Evolutionary conservation across 2,797 vertebrate species (phyloP).

Genomic region (Gephyroberyx darwinii): DNA sequence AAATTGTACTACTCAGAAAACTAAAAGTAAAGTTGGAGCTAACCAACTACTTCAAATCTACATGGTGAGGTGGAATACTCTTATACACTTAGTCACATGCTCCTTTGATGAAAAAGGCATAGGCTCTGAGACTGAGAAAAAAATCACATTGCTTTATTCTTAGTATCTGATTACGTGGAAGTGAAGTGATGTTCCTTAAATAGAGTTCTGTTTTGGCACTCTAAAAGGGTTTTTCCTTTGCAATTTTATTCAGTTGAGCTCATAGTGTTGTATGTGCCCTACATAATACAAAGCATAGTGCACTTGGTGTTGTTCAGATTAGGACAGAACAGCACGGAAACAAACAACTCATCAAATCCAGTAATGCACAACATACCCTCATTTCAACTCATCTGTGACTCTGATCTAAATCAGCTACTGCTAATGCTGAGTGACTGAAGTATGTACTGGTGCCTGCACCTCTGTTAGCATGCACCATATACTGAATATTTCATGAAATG

Average conservation of each 20-base stretch:
- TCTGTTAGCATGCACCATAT: slow-evolving; percentile 41
- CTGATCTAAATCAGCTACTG: slow-evolving; percentile 10
- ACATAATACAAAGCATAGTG: background rate
- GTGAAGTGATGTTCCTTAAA: background rate
- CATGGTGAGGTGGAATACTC: background rate
- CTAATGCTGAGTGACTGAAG: slow-evolving; percentile 43
- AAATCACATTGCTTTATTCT: slow-evolving; percentile 12
- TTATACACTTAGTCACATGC: background rate
- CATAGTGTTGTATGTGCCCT: slow-evolving; percentile 7
- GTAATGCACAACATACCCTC: slow-evolving; percentile 9
- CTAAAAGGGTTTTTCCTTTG: slow-evolving; percentile 1
- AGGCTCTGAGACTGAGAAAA: background rate
- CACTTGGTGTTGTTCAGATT: background rate
- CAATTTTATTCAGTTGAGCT: slow-evolving; percentile 1
- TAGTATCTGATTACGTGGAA: slow-evolving; percentile 1
- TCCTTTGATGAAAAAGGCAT: background rate
- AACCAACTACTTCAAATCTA: slow-evolving; percentile 1
- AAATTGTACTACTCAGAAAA: slow-evolving; percentile 18
- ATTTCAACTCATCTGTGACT: slow-evolving; percentile 9
- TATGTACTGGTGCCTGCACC: slow-evolving; percentile 40
- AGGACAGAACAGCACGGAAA: slow-evolving; percentile 18
- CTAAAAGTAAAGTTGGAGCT: slow-evolving; percentile 17
- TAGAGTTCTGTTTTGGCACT: slow-evolving; percentile 8
- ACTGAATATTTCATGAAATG: slow-evolving; percentile 62
- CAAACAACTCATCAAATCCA: slow-evolving; percentile 2